A percentile compares a stretch with the other conserved stretches of the same genome.
Conservation (phyloP, 2,888 invertebrate species). For the Philereme vetulata region DNA sequence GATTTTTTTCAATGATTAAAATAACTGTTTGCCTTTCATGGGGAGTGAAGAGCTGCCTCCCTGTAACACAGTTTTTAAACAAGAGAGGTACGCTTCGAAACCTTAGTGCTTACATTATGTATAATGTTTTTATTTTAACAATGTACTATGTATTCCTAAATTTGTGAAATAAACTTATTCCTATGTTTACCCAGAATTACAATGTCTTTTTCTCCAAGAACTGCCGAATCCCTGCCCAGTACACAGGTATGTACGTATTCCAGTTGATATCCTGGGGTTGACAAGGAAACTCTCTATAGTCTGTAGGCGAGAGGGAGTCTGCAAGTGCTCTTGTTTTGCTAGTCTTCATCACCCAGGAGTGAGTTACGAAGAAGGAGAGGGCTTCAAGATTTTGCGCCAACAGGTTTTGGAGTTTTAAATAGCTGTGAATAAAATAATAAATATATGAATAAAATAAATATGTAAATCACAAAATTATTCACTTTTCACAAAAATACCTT, state of each 20-base stretch:
- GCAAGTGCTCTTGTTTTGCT: constrained; percentile 86
- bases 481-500: too few species aligned
- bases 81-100: too few species aligned
- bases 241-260: constrained; percentile 91
- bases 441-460: too few species aligned
- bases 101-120: too few species aligned
- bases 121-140: background rate
- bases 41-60: too few species aligned
- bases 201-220: constrained; percentile 15
- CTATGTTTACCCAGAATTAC: too few species aligned
- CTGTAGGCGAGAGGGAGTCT: constrained; percentile 82
- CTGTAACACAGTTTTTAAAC: too few species aligned
- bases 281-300: constrained; percentile 89
- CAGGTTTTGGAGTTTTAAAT: constrained; percentile 17
- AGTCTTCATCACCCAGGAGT: constrained; percentile 91
- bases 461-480: too few species aligned
- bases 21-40: too few species aligned
- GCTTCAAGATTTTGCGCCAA: constrained; percentile 72
- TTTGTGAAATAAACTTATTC: too few species aligned
- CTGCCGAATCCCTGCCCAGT: constrained; percentile 85
- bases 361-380: constrained; percentile 90
- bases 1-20: too few species aligned
- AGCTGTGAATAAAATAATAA: constrained; percentile 11
- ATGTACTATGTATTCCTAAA: too few species aligned
- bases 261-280: constrained; percentile 91